Percentiles rank a stretch among this genome's conserved stretches.
These are phyloP conservation scores for Poicephalus gulielmi DNA, from an alignment of 2,113 vertebrate genomes.

Conservation along the genomic window DNA sequence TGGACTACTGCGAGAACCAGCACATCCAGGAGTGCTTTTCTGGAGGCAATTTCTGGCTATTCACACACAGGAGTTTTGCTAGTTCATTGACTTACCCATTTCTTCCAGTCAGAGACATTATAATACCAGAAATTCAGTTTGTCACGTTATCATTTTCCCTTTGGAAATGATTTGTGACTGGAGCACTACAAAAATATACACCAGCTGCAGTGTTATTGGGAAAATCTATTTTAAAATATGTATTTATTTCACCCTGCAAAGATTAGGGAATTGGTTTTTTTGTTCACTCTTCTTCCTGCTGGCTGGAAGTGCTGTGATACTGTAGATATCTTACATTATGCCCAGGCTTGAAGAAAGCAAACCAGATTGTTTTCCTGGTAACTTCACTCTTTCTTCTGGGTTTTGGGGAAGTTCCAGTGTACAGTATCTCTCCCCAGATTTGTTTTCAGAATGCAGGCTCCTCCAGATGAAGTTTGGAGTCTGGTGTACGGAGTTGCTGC, in stretches of 20 bases:
- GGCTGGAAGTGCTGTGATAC: neutral
- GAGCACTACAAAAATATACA: neutral
- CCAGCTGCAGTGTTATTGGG: neutral
- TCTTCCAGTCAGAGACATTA: conserved; percentile 49
- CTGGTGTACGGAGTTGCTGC: neutral
- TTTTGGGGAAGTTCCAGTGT: neutral
- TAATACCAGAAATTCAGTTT: conserved; percentile 60
- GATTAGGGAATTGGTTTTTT: neutral
- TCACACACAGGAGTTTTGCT: neutral
- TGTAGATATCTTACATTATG: neutral
- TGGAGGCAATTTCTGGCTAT: neutral
- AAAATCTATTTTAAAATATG: neutral
- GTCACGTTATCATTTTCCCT: conserved; percentile 53
- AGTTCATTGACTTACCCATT: conserved; percentile 59
- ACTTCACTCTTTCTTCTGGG: neutral
- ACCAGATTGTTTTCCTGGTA: neutral
- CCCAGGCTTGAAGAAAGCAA: neutral
- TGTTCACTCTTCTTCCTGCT: neutral
- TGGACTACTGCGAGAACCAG: neutral
- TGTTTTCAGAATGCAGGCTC: neutral
- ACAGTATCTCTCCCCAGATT: neutral
- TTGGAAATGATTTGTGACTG: conserved; percentile 62
- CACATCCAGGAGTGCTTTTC: neutral
- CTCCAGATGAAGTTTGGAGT: neutral
- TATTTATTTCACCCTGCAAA: neutral